Evolutionary conservation across 2,797 vertebrate species (phyloP), one percentile per base, ranked within the genome.

Genomic region (Syncerus caffer): DNA sequence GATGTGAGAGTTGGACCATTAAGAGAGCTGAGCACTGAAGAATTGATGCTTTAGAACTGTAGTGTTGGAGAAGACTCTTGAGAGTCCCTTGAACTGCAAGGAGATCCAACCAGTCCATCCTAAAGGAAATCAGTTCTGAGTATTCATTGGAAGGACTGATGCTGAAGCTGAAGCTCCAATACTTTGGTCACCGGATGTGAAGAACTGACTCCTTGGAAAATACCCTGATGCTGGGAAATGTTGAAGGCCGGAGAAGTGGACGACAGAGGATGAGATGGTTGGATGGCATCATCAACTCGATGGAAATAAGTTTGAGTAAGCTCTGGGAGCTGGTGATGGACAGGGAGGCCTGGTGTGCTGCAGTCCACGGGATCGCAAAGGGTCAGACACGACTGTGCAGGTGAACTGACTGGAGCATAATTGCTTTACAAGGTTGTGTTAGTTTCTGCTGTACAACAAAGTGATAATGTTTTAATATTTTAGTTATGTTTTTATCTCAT

Each of bases 331-430:
- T 71, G 34, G 34, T 38, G 67, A 71, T 71, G 34, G 67, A 71
- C 67, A 71, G 67, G 67, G 19, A 71, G 34, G 67, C 67, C 34
- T 38, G 67, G 34, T 1, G 2, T 71, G 19, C 34, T 38, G 19
- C 3, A 38, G 67, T 71, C 34, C 34, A 38, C 3, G 67, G 10
- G 34, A 10, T 71, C 0, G 5, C 64, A 71, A 71, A 71, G 34
- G 6, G 67, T 71, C 9, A 0, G 67, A 23, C 19, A 23, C 0
- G 1, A 13, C 34, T 38, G 34, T 71, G 19, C 31, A 64, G 17
- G 31, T 64, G 62, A 64, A 17, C 31, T n/a, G 62, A 34, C n/a
- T 71, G 64, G 64, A 19, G n/a, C 38, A 14, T 25, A 74, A 74
- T 4, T 25, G 3, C 38, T 42, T 74, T 15, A 74, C 71, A 42